Evolutionary conservation across 2,888 invertebrate species (phyloP).

Genomic region (Leptopilina syphax): DNA sequence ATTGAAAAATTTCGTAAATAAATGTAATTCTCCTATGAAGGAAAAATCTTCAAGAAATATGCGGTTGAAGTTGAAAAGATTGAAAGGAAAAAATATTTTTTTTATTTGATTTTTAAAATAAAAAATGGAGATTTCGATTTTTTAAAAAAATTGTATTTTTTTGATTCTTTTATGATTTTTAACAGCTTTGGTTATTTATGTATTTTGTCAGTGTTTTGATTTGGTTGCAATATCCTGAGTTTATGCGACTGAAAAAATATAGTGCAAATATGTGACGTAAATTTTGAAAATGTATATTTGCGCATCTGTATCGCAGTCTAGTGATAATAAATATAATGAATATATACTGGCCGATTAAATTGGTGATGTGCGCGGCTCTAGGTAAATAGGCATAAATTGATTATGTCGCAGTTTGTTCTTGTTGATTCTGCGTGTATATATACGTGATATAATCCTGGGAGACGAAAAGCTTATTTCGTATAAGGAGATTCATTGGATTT

Average conservation of each 20-base stretch:
- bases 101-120: too few species aligned
- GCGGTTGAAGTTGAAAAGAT: too few species aligned
- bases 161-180: too few species aligned
- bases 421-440: not conserved
- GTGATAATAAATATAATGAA: slow-evolving; percentile 9
- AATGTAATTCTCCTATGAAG: too few species aligned
- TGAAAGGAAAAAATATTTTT: too few species aligned
- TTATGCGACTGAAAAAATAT: not conserved
- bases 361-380: too few species aligned
- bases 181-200: not conserved
- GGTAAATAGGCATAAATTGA: too few species aligned
- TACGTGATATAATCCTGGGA: not conserved
- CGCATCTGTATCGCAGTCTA: too few species aligned
- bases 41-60: too few species aligned
- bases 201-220: not conserved
- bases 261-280: not conserved
- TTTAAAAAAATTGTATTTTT: not conserved
- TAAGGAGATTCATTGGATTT: slow-evolving; percentile 19
- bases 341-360: not conserved
- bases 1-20: too few species aligned
- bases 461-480: slow-evolving; percentile 8
- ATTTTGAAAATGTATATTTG: not conserved
- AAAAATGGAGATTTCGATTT: too few species aligned
- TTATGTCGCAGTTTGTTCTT: not conserved
- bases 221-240: not conserved